Conservation (phyloP, 2,888 invertebrate species). For the Zaprionus bogoriensis region DNA sequence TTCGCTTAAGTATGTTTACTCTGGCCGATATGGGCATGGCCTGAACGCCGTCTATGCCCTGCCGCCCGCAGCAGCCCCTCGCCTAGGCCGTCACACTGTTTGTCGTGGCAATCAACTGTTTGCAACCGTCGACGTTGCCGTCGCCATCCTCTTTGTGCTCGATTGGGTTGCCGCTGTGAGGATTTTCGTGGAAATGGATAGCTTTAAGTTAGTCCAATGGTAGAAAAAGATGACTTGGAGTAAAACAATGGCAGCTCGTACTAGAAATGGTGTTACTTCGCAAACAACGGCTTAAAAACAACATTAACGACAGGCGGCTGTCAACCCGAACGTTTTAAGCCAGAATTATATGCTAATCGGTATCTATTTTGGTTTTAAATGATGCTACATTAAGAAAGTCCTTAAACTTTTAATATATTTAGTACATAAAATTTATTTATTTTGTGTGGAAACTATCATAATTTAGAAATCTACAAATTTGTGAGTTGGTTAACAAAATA, state of each 20-base stretch:
- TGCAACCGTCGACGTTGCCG: constrained; percentile 50
- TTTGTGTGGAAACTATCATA: too few species aligned
- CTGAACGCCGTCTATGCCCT: constrained; percentile 18
- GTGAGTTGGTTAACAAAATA: too few species aligned
- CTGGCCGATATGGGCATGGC: constrained; percentile 53
- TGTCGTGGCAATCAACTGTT: constrained; percentile 54
- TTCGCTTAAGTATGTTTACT: constrained; percentile 73
- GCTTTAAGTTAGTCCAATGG: constrained; percentile 53
- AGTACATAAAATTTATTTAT: too few species aligned
- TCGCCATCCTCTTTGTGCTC: constrained; percentile 33
- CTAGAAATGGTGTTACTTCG: constrained; percentile 55
- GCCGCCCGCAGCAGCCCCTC: constrained; percentile 26
- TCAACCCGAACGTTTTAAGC: neutral
- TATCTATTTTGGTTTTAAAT: too few species aligned
- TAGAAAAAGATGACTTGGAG: constrained; percentile 17
- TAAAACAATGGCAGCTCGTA: constrained; percentile 20
- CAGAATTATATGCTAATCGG: too few species aligned
- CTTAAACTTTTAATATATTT: too few species aligned
- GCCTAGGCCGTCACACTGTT: constrained; percentile 35
- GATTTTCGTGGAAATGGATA: constrained; percentile 63
- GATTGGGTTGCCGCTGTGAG: constrained; percentile 39
- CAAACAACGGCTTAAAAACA: constrained; percentile 48
- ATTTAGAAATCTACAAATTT: too few species aligned
- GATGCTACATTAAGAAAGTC: too few species aligned
- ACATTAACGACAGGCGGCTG: neutral